A percentile compares a stretch with the other conserved stretches of the same genome.
Evolutionary conservation across 2,113 vertebrate genomes (phyloP).

Genomic region (Melospiza melodia): DNA sequence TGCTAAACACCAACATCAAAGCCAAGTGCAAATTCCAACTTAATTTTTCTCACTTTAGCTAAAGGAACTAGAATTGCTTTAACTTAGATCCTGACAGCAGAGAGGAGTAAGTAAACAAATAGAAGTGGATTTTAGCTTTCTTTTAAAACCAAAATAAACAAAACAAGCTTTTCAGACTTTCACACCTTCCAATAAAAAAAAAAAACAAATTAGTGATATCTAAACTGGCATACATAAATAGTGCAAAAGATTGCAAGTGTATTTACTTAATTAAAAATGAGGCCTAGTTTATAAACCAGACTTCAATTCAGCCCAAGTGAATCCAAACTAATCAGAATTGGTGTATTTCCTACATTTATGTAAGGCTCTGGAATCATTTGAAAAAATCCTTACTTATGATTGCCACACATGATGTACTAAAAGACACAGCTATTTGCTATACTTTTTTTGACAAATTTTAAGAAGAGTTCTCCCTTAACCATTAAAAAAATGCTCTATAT

Average conservation of each 20-base stretch:
- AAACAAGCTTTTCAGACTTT: not conserved
- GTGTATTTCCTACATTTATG: not conserved
- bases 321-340: not conserved
- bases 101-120: not conserved
- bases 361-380: not conserved
- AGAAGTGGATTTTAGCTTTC: not conserved
- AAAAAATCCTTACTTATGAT: not conserved
- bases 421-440: not conserved
- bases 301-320: not conserved
- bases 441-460: not conserved
- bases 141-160: not conserved
- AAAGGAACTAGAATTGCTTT: not conserved
- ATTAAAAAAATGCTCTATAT: not conserved
- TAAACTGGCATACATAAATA: not conserved
- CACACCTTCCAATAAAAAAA: not conserved
- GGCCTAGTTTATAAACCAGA: not conserved
- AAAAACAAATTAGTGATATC: not conserved
- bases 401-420: accelerated
- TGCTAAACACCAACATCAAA: not conserved
- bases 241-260: not conserved
- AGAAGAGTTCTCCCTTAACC: not conserved
- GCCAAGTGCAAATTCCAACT: not conserved
- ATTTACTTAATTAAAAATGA: not conserved
- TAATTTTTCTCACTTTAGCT: not conserved
- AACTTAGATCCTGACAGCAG: not conserved